A percentile compares a stretch with the other conserved stretches of the same genome.
Conservation (phyloP, 1,140 invertebrate genomes). For the Zaprionus africanus region DNA sequence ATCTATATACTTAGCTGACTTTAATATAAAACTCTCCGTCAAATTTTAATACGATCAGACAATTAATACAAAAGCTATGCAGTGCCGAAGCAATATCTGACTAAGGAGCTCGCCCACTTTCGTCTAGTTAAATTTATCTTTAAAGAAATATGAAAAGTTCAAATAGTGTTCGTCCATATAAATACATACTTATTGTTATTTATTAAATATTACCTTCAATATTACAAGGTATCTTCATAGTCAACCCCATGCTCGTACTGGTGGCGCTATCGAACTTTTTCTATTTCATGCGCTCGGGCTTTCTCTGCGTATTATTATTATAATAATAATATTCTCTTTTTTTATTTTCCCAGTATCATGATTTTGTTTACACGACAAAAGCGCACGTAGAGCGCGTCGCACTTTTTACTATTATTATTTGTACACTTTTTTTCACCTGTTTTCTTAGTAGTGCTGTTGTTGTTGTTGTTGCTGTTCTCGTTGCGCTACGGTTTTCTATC, state of each 20-base stretch:
- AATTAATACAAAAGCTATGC: too few species aligned
- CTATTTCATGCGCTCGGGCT: conserved; percentile 66
- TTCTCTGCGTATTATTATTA: conserved; percentile 49
- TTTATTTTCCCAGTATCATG: conserved; percentile 64
- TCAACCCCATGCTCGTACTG: not conserved
- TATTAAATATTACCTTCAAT: too few species aligned
- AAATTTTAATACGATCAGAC: not conserved
- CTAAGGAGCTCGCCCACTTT: too few species aligned
- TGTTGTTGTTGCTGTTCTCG: conserved; percentile 30
- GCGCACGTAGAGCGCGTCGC: conserved; percentile 65
- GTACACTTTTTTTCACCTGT: conserved; percentile 39
- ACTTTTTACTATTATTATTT: conserved; percentile 75
- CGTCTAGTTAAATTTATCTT: too few species aligned
- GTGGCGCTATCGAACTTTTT: conserved; percentile 27
- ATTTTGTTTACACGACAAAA: conserved; percentile 80
- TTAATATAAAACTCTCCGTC: too few species aligned
- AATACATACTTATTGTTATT: too few species aligned
- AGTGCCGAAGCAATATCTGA: too few species aligned
- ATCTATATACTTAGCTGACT: too few species aligned
- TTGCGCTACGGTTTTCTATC: conserved; percentile 57
- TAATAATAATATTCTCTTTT: conserved; percentile 24
- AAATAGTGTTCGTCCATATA: too few species aligned
- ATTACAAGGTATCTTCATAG: not conserved
- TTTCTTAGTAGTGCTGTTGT: conserved; percentile 16
- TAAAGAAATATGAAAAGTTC: too few species aligned